Conservation (phyloP, 2,888 invertebrate genomes). For the Drosophila conformis region DNA sequence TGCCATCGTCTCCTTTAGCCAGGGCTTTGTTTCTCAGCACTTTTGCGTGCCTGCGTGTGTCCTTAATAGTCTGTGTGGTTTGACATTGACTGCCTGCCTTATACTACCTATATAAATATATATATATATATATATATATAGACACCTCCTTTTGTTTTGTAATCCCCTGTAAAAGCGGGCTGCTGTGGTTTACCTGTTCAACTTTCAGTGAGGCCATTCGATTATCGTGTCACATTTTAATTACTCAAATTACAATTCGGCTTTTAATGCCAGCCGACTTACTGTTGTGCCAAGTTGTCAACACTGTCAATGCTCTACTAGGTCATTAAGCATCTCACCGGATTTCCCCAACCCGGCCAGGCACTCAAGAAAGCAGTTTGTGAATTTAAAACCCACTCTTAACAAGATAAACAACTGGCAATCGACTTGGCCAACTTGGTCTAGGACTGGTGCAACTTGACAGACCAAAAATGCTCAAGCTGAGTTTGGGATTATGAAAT, state of each 20-base stretch:
- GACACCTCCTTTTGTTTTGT: slow-evolving; percentile 44
- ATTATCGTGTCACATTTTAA: slow-evolving; percentile 80
- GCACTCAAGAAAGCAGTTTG: slow-evolving; percentile 31
- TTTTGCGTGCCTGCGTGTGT: slow-evolving; percentile 80
- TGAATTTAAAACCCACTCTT: slow-evolving; percentile 61
- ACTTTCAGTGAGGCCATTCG: slow-evolving; percentile 51
- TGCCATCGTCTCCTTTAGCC: slow-evolving; percentile 30
- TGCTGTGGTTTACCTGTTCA: slow-evolving; percentile 48
- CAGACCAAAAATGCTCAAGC: not conserved
- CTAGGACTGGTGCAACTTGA: slow-evolving; percentile 4
- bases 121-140: slow-evolving; percentile 32
- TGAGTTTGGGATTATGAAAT: not conserved
- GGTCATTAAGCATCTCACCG: slow-evolving; percentile 72
- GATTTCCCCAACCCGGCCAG: not conserved
- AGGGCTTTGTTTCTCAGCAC: slow-evolving; percentile 77
- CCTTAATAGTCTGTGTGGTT: slow-evolving; percentile 79
- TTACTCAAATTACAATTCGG: slow-evolving; percentile 77
- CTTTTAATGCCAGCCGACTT: slow-evolving; percentile 72
- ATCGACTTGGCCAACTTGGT: slow-evolving; percentile 48
- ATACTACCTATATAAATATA: slow-evolving; percentile 38
- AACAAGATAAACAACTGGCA: slow-evolving; percentile 65
- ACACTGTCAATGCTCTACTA: slow-evolving; percentile 61
- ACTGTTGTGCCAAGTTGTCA: slow-evolving; percentile 67
- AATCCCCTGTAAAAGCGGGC: slow-evolving; percentile 54
- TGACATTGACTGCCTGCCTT: slow-evolving; percentile 75